Evolutionary conservation across 1,140 invertebrate species (phyloP).

Genomic region (Andricus grossulariae): DNA sequence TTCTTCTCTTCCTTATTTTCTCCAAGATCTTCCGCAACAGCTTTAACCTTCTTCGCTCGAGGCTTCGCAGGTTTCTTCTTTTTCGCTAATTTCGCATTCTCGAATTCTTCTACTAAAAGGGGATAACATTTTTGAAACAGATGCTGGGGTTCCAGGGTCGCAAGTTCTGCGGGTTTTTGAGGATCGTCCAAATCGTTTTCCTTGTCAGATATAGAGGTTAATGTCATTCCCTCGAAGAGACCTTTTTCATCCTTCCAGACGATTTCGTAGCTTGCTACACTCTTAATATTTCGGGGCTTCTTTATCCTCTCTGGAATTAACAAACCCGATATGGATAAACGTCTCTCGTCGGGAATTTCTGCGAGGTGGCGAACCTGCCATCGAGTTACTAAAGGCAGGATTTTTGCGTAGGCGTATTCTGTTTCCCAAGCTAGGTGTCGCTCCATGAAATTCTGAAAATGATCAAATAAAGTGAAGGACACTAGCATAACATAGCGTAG

Average conservation of each 20-base stretch:
- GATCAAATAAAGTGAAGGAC: slow-evolving; percentile 40
- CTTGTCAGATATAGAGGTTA: slow-evolving; percentile 69
- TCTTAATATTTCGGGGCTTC: slow-evolving; percentile 80
- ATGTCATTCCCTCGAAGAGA: slow-evolving; percentile 77
- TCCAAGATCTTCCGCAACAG: slow-evolving; percentile 61
- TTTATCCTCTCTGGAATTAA: slow-evolving; percentile 76
- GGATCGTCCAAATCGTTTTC: slow-evolving; percentile 55
- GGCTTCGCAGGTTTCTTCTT: slow-evolving; percentile 71
- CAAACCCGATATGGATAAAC: slow-evolving; percentile 51
- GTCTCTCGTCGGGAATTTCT: slow-evolving; percentile 50
- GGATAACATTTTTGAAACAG: slow-evolving; percentile 82
- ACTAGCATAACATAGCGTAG: not conserved
- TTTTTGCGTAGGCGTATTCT: slow-evolving; percentile 85
- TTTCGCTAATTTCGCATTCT: slow-evolving; percentile 76
- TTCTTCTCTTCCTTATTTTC: slow-evolving; percentile 37
- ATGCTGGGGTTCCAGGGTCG: slow-evolving; percentile 82
- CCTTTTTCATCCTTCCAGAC: slow-evolving; percentile 79
- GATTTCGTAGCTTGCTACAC: slow-evolving; percentile 83
- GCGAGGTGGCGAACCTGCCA: slow-evolving; percentile 79
- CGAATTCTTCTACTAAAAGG: slow-evolving; percentile 79
- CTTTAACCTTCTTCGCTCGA: slow-evolving; percentile 67
- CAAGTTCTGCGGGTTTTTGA: slow-evolving; percentile 53
- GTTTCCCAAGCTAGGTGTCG: slow-evolving; percentile 84
- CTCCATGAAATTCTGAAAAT: slow-evolving; percentile 80
- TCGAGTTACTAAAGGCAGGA: slow-evolving; percentile 84